Conservation (phyloP, 2,888 invertebrate genomes). For the Melitaea athalia region DNA sequence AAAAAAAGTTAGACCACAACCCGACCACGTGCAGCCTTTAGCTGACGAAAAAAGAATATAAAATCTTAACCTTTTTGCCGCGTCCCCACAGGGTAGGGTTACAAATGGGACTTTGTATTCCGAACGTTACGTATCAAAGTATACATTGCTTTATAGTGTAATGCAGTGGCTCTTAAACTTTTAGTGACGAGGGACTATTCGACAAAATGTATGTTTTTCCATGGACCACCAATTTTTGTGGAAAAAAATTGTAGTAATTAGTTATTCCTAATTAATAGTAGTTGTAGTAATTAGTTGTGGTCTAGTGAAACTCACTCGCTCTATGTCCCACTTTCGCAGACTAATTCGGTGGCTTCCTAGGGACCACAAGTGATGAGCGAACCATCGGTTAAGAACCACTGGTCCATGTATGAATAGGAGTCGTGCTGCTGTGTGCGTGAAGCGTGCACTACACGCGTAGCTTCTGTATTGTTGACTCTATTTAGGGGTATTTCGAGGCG, state of each 20-base stretch:
- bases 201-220: too few relatives aligned
- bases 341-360: too few relatives aligned
- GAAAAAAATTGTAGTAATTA: too few relatives aligned
- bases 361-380: too few relatives aligned
- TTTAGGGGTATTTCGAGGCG: constrained; percentile 22
- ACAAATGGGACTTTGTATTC: constrained; percentile 73
- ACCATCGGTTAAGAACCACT: too few relatives aligned
- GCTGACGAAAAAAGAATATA: constrained; percentile 65
- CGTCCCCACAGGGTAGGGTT: constrained; percentile 73
- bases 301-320: too few relatives aligned
- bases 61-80: constrained; percentile 66
- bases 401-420: constrained; percentile 34
- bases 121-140: constrained; percentile 52
- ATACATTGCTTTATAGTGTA: constrained; percentile 41
- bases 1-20: constrained; percentile 72
- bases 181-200: too few relatives aligned
- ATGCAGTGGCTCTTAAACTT: constrained; percentile 8
- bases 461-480: constrained; percentile 38
- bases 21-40: constrained; percentile 77
- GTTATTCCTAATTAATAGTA: too few relatives aligned
- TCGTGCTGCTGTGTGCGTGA: constrained; percentile 48
- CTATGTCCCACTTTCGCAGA: too few relatives aligned
- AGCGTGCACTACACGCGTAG: constrained; percentile 60
- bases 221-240: too few relatives aligned
- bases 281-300: too few relatives aligned